Conservation (phyloP, 2,797 vertebrate genomes). For the Varecia variegata region DNA sequence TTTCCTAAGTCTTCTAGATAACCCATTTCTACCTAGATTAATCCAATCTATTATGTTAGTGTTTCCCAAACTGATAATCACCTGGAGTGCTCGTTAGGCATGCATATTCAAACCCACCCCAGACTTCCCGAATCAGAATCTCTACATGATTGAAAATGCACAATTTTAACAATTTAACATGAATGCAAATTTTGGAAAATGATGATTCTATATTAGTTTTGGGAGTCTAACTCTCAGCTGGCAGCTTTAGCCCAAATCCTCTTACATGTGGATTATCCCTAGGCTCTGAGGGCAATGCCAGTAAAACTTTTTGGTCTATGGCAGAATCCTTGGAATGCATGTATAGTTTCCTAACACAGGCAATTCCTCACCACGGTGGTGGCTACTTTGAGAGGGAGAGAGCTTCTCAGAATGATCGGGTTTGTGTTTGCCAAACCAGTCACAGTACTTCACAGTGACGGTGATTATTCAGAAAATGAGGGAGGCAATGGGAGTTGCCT, state of each 20-base stretch:
- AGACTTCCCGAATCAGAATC: not conserved
- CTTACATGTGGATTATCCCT: constrained; percentile 52
- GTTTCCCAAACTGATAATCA: constrained; percentile 43
- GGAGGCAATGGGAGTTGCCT: not conserved
- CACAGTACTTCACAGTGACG: not conserved
- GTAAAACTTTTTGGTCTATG: not conserved
- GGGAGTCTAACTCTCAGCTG: constrained; percentile 46
- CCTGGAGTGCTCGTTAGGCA: not conserved
- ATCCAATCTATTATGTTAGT: constrained; percentile 33
- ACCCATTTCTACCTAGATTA: constrained; percentile 53
- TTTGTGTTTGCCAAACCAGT: not conserved
- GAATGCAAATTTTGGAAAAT: constrained; percentile 48
- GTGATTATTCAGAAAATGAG: not conserved
- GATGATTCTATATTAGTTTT: constrained; percentile 45
- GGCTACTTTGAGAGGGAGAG: not conserved
- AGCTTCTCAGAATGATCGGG: not conserved
- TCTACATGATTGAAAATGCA: not conserved
- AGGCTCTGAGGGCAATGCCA: constrained; percentile 20
- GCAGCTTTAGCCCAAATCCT: constrained; percentile 54
- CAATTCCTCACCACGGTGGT: not conserved
- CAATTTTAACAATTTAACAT: constrained; percentile 20
- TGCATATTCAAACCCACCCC: constrained; percentile 6
- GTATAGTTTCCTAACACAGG: not conserved
- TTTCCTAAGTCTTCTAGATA: constrained; percentile 44
- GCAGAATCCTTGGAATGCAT: constrained; percentile 30